phyloP scores from a whole-genome alignment of 2,888 invertebrate species.

The Silvanus unidentatus region DNA sequence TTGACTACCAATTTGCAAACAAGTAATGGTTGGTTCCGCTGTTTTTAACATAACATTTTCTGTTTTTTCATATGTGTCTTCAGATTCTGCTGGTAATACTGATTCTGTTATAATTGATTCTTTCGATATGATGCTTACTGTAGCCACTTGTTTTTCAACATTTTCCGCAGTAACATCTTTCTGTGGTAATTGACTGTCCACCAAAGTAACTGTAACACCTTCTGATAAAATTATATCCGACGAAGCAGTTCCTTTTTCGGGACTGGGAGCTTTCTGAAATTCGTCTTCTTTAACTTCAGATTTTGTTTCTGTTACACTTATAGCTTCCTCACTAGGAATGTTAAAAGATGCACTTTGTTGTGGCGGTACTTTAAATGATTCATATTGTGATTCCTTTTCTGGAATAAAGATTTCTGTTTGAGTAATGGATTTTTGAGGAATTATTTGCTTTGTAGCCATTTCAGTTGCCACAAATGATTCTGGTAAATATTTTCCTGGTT shows the following conservation, averaged over 20 bases:
- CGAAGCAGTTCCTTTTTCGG: constrained; percentile 47
- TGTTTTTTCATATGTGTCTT: constrained; percentile 48
- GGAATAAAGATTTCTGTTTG: constrained; percentile 61
- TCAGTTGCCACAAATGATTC: constrained; percentile 75
- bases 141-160: constrained; percentile 52
- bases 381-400: constrained; percentile 62
- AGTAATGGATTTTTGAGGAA: constrained; percentile 60
- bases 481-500: constrained; percentile 72
- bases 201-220: constrained; percentile 55
- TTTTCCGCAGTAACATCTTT: constrained; percentile 48
- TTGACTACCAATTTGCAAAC: constrained; percentile 55
- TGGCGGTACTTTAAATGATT: constrained; percentile 55
- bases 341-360: constrained; percentile 56
- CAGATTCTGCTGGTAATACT: constrained; percentile 57
- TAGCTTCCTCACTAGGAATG: constrained; percentile 56
- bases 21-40: constrained; percentile 50
- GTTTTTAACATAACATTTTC: constrained; percentile 45
- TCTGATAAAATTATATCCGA: constrained; percentile 51
- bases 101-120: constrained; percentile 55
- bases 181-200: constrained; percentile 63
- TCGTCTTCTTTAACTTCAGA: constrained; percentile 62
- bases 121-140: constrained; percentile 55
- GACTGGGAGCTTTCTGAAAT: constrained; percentile 45
- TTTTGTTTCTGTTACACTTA: constrained; percentile 52
- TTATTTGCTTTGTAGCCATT: constrained; percentile 60